Percentiles rank a stretch among this genome's conserved stretches.
These are phyloP conservation scores for Patiria miniata DNA, from an alignment of 35 echinoderm and acorn worm genomes.

Conservation along the genomic window DNA sequence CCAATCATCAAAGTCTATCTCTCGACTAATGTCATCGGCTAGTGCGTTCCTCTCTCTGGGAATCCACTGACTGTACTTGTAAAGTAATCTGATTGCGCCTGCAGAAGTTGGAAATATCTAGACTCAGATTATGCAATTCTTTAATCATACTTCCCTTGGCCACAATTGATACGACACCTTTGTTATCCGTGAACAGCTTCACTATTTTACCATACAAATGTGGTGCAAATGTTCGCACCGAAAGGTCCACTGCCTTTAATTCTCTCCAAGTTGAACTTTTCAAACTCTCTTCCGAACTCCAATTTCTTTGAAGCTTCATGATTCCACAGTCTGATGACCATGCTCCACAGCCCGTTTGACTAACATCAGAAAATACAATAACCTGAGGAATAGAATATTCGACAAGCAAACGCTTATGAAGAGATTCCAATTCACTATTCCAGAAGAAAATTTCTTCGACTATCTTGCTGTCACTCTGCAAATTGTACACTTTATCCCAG, in stretches of 20 bases:
- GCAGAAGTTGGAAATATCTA: conserved; percentile 26
- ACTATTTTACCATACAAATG: not conserved
- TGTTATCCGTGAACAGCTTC: conserved; percentile 45
- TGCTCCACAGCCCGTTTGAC: conserved; percentile 3
- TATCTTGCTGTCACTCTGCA: not conserved
- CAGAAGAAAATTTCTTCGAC: conserved; percentile 32
- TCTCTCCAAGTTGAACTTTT: conserved; percentile 61
- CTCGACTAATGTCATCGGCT: conserved; percentile 24
- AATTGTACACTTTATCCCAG: not conserved
- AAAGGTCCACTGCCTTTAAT: conserved; percentile 23
- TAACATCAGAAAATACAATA: conserved; percentile 17
- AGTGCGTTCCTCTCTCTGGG: not conserved
- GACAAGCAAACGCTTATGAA: conserved; percentile 11
- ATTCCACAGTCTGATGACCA: not conserved
- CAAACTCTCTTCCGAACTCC: conserved; percentile 28
- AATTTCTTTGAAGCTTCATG: conserved; percentile 9
- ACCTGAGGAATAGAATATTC: conserved; percentile 22
- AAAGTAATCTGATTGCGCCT: not conserved
- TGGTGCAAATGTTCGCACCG: conserved; percentile 21
- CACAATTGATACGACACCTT: conserved; percentile 19
- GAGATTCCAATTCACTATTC: not conserved
- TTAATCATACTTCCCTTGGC: conserved; percentile 32
- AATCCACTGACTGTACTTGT: conserved; percentile 39
- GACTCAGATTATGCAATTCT: conserved; percentile 8
- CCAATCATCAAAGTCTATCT: conserved; percentile 49